Base-by-base conservation (phyloP, 2,888 invertebrate species). In the Asteroscopus sphinx region DNA sequence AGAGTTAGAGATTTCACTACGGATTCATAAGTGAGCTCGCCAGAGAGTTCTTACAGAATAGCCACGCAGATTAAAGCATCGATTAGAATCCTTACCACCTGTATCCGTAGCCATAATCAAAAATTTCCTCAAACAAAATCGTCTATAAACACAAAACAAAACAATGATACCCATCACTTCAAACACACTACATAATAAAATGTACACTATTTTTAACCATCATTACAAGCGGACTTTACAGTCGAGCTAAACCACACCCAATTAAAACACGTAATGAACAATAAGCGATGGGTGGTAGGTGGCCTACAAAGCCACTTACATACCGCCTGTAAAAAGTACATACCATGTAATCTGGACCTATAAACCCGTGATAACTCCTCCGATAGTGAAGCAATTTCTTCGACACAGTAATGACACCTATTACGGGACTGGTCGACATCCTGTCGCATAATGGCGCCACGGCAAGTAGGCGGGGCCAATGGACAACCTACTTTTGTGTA, bases 311-410 rank as follows among this genome's bases (percentile, higher is more conserved):
- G 69, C 73, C 76, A 80, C 83, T 80, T 83, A 80, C 55, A 63
- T 62, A 68, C 73, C 51, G 65, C 66, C 65, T 71, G 72, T 74
- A 78, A 76, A 79, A 58, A 73, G 68, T 76, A 76, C 69, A 79
- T 79, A 87, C 86, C 89, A 85, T 93, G 89, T 93, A 93, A 93
- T 93, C 93, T 92, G 85, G 79, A 85, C 89, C 91, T 92, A 93
- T 92, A 93, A 93, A 93, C 77, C 76, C 86, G 81, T 90, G 93
- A 93, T 94, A 92, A 87, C 88, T 90, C 89, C 78, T 88, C 88
- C 91, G 93, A 93, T 93, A 93, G 91, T 89, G 80, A 86, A 90
- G 92, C 92, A 93, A 94, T 94, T 94, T 93, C 92, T 89, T 88
- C 92, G 91, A 90, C 91, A 88, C 86, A 81, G 83, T 94, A 94